Conservation (phyloP, 2,797 vertebrate genomes). For the Pseudomugil gertrudae region DNA sequence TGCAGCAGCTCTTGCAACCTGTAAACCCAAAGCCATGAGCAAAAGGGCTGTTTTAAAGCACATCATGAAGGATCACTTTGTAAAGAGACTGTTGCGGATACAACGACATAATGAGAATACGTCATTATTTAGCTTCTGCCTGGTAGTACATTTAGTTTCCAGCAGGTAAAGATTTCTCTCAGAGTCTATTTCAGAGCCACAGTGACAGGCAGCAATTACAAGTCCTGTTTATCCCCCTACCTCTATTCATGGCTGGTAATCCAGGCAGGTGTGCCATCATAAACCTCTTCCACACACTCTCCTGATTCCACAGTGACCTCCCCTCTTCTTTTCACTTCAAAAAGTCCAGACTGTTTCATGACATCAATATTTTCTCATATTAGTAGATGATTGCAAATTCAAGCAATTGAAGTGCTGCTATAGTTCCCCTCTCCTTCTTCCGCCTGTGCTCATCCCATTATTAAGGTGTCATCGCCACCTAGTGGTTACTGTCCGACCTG, state of each 20-base stretch:
- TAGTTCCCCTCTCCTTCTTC: not conserved
- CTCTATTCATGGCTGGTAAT: slow-evolving; percentile 64
- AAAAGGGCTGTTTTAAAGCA: slow-evolving; percentile 7
- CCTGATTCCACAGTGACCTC: slow-evolving; percentile 7
- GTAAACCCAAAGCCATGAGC: not conserved
- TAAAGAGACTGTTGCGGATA: slow-evolving; percentile 10
- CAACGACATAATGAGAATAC: not conserved
- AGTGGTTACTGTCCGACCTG: slow-evolving; percentile 50
- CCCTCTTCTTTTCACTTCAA: slow-evolving; percentile 7
- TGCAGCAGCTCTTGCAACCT: slow-evolving; percentile 26
- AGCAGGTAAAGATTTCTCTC: slow-evolving; percentile 35
- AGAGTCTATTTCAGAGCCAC: slow-evolving; percentile 59
- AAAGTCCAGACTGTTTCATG: not conserved
- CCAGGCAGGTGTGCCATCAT: slow-evolving; percentile 51
- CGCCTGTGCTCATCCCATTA: slow-evolving; percentile 10
- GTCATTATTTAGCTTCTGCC: slow-evolving; percentile 1
- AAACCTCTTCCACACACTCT: slow-evolving; percentile 37
- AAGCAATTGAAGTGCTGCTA: not conserved
- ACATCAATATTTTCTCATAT: not conserved
- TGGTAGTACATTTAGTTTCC: slow-evolving; percentile 22
- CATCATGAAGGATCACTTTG: slow-evolving; percentile 7
- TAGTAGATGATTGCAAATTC: slow-evolving; percentile 10
- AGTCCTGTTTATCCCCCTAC: slow-evolving; percentile 57
- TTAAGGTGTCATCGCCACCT: slow-evolving; percentile 63
- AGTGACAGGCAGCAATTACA: slow-evolving; percentile 63